These are phyloP conservation scores for Pteruthius melanotis DNA, from an alignment of 2,113 vertebrate species.

Conservation along the genomic window DNA sequence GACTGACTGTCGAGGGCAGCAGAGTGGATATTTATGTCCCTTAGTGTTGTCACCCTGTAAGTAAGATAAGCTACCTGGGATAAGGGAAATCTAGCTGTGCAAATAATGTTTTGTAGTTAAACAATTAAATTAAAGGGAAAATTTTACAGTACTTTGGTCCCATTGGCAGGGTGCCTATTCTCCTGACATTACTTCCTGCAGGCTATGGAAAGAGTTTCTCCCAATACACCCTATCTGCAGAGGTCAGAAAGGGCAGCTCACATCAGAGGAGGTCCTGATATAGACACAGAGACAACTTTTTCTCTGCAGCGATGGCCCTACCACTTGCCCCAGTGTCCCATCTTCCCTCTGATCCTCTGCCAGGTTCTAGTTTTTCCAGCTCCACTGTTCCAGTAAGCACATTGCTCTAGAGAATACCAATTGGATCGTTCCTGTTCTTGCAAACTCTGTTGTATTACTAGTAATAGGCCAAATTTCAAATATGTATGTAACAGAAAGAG, in stretches of 20 bases:
- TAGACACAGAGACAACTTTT: background rate
- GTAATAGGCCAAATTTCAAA: background rate
- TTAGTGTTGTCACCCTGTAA: background rate
- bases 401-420: background rate
- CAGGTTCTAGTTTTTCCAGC: background rate
- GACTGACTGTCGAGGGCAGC: background rate
- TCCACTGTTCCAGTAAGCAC: background rate
- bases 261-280: background rate
- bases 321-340: background rate
- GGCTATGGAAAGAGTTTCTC: background rate
- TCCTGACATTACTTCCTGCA: background rate
- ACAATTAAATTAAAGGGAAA: background rate
- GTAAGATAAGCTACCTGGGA: background rate
- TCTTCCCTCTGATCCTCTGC: constrained; percentile 13
- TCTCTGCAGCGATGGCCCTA: background rate
- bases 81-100: background rate
- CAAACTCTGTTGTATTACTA: background rate
- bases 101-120: background rate
- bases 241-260: background rate
- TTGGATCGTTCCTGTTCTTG: background rate
- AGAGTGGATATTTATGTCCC: background rate
- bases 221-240: background rate
- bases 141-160: background rate
- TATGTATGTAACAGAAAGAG: background rate
- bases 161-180: background rate